Percentiles rank a stretch among this genome's conserved stretches.
Conservation (phyloP, 2,113 vertebrate species). For the Vireo altiloquus region DNA sequence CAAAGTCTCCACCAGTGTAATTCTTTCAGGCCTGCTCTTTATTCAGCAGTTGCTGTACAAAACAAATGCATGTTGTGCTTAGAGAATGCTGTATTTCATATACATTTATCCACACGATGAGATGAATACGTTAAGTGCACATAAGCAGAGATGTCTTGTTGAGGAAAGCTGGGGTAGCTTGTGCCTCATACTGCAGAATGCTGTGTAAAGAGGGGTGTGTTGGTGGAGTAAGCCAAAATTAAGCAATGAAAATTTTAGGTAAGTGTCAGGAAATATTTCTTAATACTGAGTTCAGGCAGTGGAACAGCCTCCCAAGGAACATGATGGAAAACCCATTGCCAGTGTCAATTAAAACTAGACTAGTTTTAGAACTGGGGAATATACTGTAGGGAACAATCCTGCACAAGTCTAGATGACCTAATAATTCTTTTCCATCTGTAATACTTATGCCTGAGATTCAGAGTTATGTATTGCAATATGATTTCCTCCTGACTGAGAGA, state of each 20-base stretch:
- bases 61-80: conserved; percentile 51
- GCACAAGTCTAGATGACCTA: conserved; percentile 29
- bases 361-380: conserved; percentile 24
- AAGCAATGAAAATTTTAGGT: background rate
- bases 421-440: conserved; percentile 44
- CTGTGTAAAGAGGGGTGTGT: background rate
- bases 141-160: background rate
- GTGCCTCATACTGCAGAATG: background rate
- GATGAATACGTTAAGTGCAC: background rate
- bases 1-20: conserved; percentile 58
- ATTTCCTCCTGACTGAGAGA: conserved; percentile 10
- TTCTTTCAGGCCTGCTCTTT: conserved; percentile 61
- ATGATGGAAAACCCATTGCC: conserved; percentile 37
- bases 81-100: conserved; percentile 16
- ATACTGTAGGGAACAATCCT: conserved; percentile 35
- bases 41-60: conserved; percentile 51
- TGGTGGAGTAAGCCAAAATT: background rate
- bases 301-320: conserved; percentile 22
- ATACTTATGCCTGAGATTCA: background rate
- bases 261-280: conserved; percentile 32
- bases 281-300: background rate
- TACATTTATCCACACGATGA: background rate
- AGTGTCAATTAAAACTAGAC: conserved; percentile 43
- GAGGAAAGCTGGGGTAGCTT: background rate
- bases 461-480: conserved; percentile 26